A percentile compares a stretch with the other conserved stretches of the same genome.
Evolutionary conservation across 2,797 vertebrate genomes (phyloP).

Genomic region (Helarctos malayanus): DNA sequence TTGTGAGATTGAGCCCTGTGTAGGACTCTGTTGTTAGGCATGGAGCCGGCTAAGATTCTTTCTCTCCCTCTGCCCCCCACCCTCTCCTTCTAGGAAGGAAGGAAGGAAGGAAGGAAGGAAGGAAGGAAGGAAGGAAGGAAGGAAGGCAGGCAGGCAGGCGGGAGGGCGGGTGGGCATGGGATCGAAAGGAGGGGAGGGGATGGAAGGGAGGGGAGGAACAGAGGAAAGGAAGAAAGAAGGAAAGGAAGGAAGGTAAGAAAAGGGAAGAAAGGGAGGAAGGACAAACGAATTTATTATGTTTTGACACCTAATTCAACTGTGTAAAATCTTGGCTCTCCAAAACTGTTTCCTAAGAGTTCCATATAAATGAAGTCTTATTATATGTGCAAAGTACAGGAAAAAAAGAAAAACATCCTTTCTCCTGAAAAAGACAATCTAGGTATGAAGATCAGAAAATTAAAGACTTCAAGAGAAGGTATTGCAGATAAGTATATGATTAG

Average conservation of each 20-base stretch:
- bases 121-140: too few species aligned
- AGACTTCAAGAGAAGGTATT: conserved; percentile 22
- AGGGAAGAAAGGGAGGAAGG: not conserved
- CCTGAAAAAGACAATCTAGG: not conserved
- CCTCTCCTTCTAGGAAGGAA: not conserved
- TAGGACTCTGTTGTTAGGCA: not conserved
- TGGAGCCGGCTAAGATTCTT: not conserved
- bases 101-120: too few species aligned
- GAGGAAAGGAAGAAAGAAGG: not conserved
- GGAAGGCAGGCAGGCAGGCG: too few species aligned
- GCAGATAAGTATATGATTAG: conserved; percentile 25
- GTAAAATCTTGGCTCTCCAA: conserved; percentile 18
- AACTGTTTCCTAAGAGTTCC: not conserved
- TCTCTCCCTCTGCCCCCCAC: not conserved
- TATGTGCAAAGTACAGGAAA: not conserved
- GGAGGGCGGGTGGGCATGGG: too few species aligned
- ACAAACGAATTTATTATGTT: not conserved
- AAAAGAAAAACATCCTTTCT: not conserved
- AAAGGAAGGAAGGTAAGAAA: not conserved
- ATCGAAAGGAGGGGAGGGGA: too few species aligned
- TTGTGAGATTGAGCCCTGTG: not conserved
- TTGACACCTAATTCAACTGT: conserved; percentile 26
- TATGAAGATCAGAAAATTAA: conserved; percentile 45
- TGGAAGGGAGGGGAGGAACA: too few species aligned
- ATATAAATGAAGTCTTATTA: not conserved